Percentiles rank a stretch among this genome's conserved stretches.
Conservation (phyloP, 2,888 invertebrate genomes). For the Cheilosia impressa region DNA sequence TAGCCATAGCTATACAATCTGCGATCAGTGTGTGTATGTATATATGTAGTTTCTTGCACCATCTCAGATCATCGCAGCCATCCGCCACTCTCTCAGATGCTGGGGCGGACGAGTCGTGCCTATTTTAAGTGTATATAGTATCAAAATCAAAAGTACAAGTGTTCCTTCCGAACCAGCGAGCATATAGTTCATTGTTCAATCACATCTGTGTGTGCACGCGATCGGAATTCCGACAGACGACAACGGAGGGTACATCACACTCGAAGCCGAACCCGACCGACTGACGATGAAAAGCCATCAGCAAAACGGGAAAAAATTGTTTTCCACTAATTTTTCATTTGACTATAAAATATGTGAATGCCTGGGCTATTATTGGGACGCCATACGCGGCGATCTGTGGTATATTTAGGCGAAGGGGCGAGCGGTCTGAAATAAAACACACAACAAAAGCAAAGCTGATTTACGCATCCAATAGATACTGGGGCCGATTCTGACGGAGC, state of each 20-base stretch:
- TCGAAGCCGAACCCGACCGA: conserved; percentile 30
- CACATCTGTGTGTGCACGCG: conserved; percentile 48
- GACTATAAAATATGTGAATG: conserved; percentile 74
- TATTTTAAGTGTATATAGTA: conserved; percentile 52
- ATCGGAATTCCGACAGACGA: conserved; percentile 60
- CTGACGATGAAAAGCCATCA: conserved; percentile 63
- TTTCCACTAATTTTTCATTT: conserved; percentile 74
- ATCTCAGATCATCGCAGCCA: conserved; percentile 45
- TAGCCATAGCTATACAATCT: conserved; percentile 54
- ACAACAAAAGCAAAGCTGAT: conserved; percentile 44
- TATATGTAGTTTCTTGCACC: conserved; percentile 44
- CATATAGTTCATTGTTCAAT: conserved; percentile 72
- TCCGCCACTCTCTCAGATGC: conserved; percentile 24
- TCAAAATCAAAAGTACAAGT: conserved; percentile 67
- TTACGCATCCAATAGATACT: conserved; percentile 67
- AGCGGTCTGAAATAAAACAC: conserved; percentile 47
- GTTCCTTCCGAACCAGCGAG: conserved; percentile 46
- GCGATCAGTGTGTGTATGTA: conserved; percentile 34
- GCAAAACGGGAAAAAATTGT: conserved; percentile 68
- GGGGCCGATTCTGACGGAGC: conserved; percentile 28
- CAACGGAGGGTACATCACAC: conserved; percentile 34
- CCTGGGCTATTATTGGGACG: conserved; percentile 73
- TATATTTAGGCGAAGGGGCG: conserved; percentile 71
- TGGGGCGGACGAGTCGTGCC: conserved; percentile 43
- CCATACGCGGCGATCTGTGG: conserved; percentile 68